Base-by-base conservation (phyloP, 1,140 invertebrate genomes). In the Vanessa tameamea region DNA sequence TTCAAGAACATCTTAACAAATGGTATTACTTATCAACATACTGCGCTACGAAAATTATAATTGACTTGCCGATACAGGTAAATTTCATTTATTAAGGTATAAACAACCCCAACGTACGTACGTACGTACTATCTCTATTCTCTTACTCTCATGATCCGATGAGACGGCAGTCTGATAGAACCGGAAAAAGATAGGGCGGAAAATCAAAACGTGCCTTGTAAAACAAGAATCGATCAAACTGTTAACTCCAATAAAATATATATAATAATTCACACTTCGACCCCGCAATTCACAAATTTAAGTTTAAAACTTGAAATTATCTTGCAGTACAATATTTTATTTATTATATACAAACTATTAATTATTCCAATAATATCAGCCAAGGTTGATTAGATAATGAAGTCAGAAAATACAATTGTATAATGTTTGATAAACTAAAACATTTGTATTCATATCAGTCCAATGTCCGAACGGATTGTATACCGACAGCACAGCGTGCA, bases 21-120 rank as follows among this genome's bases (percentile, higher is more conserved):
- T 98, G 97, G 97, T 98, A 98, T 85, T 96, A 96, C 15, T 87
- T 98, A 7, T 94, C 95, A 59, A 94, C 96, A 0, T 98, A 98
- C 86, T 98, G 97, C 78, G 90, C 96, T 14, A 96, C 97, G 5
- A 98, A 97, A 91, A 95, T 97, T n/a, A 85, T 98, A 67, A 95
- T 97, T 0, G 97, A 98, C 90, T 86, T 98, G 76, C 97, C 97
- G 3, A 94, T 98, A 81, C 97, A 98, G 94, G 96, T 98, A 86
- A 66, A 23, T 37, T 48, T 26, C 3, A 23, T 64, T 89, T 86
- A 63, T 51, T 51, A 51, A 6, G 5, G 13, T 51, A 51, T n/a
- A 61, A 37, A 61, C 13, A 9, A n/a, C 5, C 3, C 8, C 26
- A 31, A 31, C 6, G 26, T 20, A 20, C 20, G 26, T 31, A 31